These are phyloP conservation scores for Nerophis ophidion DNA, from an alignment of 2,113 vertebrate genomes.

Conservation along the genomic window DNA sequence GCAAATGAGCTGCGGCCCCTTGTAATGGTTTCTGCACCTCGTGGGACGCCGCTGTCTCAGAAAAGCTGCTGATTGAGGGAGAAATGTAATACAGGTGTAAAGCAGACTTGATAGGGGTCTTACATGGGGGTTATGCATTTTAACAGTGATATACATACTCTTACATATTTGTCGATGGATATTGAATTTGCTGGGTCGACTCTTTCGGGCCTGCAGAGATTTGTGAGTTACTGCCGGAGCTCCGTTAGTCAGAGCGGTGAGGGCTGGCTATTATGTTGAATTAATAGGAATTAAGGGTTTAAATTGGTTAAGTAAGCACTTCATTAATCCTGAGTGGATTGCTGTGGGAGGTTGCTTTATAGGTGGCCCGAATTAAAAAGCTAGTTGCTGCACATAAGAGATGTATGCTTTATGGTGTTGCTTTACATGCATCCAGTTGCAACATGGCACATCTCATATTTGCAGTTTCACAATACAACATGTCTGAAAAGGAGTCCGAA, in stretches of 20 bases:
- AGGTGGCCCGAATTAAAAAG: constrained; percentile 30
- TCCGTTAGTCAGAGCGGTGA: constrained; percentile 72
- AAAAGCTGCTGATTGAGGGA: constrained; percentile 79
- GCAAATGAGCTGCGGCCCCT: constrained; percentile 75
- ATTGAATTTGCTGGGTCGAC: constrained; percentile 70
- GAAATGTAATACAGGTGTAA: constrained; percentile 80
- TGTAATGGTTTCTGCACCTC: constrained; percentile 76
- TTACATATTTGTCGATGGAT: constrained; percentile 74
- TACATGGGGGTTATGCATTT: constrained; percentile 80
- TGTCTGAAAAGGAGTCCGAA: no score
- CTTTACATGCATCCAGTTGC: no score
- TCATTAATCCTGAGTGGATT: constrained; percentile 72
- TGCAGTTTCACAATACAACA: no score
- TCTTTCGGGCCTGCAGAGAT: constrained; percentile 67
- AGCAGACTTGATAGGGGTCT: constrained; percentile 76
- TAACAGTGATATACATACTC: constrained; percentile 75
- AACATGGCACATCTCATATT: no score
- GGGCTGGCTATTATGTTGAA: constrained; percentile 73
- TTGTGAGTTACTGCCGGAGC: constrained; percentile 62
- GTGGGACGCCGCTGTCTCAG: constrained; percentile 66
- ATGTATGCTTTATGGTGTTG: not conserved
- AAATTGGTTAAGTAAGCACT: constrained; percentile 80
- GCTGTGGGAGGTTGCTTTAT: constrained; percentile 51
- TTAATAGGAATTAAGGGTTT: constrained; percentile 75
- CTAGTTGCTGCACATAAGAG: constrained; percentile 1